phyloP scores from a whole-genome alignment of 2,888 invertebrate genomes.

The Tetragnatha montana region DNA sequence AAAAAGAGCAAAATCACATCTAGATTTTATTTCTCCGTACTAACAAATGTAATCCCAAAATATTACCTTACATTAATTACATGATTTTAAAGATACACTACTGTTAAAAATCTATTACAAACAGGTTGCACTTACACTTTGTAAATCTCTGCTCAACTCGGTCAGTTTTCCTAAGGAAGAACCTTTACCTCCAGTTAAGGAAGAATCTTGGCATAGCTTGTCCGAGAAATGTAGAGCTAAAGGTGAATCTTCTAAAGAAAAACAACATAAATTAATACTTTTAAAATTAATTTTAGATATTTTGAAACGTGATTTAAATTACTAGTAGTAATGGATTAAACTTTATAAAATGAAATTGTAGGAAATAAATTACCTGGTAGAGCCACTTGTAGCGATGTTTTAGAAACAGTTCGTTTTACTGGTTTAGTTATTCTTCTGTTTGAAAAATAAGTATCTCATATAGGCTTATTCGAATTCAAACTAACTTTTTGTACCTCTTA shows the following conservation, averaged over 20 bases:
- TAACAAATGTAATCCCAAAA: not conserved
- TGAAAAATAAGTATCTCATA: not conserved
- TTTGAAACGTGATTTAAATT: not conserved
- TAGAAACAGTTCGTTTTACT: not conserved
- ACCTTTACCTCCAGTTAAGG: constrained; percentile 86
- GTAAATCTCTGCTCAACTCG: constrained; percentile 73
- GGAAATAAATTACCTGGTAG: constrained; percentile 18
- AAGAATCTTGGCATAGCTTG: constrained; percentile 60
- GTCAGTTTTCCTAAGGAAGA: constrained; percentile 84
- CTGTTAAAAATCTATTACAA: not conserved
- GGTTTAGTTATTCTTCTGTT: constrained; percentile 16
- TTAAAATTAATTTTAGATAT: not conserved
- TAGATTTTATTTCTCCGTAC: not conserved
- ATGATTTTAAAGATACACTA: constrained; percentile 2
- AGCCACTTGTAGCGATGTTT: not conserved
- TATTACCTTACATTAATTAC: constrained; percentile 19
- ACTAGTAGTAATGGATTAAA: not conserved
- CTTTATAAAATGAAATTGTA: not conserved
- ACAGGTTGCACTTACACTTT: constrained; percentile 26
- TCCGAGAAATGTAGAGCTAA: constrained; percentile 49
- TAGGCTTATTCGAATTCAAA: not conserved
- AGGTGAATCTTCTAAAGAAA: constrained; percentile 15
- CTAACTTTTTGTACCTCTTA: not conserved
- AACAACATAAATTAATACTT: not conserved
- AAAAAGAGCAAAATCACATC: constrained; percentile 2